Base-by-base conservation (phyloP, 1,140 invertebrate species). In the Heliconius hewitsoni region DNA sequence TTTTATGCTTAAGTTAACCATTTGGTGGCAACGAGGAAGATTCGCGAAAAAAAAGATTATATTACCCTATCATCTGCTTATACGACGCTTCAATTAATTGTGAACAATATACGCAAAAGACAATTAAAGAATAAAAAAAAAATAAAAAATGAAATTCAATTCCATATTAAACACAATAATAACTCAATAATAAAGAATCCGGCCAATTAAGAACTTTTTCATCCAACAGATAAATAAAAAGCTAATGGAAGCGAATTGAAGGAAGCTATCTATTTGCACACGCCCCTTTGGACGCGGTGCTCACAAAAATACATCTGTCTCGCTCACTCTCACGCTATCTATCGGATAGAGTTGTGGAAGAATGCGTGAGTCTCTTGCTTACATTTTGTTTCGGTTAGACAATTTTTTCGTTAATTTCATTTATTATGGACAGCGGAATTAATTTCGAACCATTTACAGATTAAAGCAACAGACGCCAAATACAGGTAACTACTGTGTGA, bases 211-310 rank as follows among this genome's bases (percentile, higher is more conserved):
- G 72, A 81, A 83, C 82, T 77, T 85, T 86, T 82, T 81, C 79
- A 80, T 71, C 74, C 70, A 74, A 79, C 70, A 42, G 78, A 81
- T 77, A 73, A 80, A 83, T 79, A 89, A 90, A 89, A 86, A 89
- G 81, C 71, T 86, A 86, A 87, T 91, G 82, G 83, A 85, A 86
- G 87, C 87, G 85, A 86, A 86, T 88, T 85, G 79, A 82, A 88
- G 81, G 81, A 82, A 86, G 81, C 89, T 92, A 85, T 92, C 89
- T 92, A 91, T 91, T 87, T 80, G 86, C 85, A 79, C 88, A 87
- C 89, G 89, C 90, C 90, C 87, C 60, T 82, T 79, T 72, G 80
- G 52, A 57, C 13, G 74, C 76, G 83, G 70, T 57, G 71, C 66
- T 74, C 34, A 77, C 57, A 55, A 66, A 84, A 57, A 74, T 84